Evolutionary conservation across 2,888 invertebrate species (phyloP), one percentile per base, ranked within the genome.

Genomic region (Papilio elwesi): DNA sequence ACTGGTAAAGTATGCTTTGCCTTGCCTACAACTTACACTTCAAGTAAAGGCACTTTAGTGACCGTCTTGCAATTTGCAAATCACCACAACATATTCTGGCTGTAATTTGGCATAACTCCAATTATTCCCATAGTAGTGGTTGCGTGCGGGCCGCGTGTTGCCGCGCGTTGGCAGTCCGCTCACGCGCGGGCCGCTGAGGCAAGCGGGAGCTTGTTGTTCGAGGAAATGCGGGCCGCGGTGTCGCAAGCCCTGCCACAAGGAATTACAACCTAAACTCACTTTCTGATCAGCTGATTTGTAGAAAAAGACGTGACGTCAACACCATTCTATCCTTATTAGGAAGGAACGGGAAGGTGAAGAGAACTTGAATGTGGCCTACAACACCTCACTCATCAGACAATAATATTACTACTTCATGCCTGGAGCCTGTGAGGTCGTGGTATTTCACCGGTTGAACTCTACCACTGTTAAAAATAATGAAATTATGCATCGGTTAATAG

Each of bases 141-240:
- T 9, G 43, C 8, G 13, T 13, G 6, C 36, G 36, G 57, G 0
- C 8, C 13, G 36, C 36, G 36, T 36, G 57, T 36, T 13, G 53
- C 53, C 53, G 15, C 15, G 8, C 9, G 15, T 36, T 26, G 12
- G 11, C 36, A 55, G 55, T 55, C 26, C 26, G 36, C 6, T 55
- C 55, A 55, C 26, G 55, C 36, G 26, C 36, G 36, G 55, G 55
- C 26, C 26, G 51, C 43, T 43, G 63, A 8, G 47, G 52, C 63
- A 47, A 53, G 52, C 38, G 43, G 43, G 11, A 52, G 59, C 26
- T 63, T 43, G 51, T 47, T 26, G 70, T n/a, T 12, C 63, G 36
- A 59, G 68, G 68, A 69, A 69, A 51, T 62, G 62, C 38, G 15
- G 11, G 15, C 16, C 26, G 51, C 38, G 13, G 15, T 69, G 68